Evolutionary conservation across 2,797 vertebrate species (phyloP).

Genomic region (Lagocephalus sceleratus): DNA sequence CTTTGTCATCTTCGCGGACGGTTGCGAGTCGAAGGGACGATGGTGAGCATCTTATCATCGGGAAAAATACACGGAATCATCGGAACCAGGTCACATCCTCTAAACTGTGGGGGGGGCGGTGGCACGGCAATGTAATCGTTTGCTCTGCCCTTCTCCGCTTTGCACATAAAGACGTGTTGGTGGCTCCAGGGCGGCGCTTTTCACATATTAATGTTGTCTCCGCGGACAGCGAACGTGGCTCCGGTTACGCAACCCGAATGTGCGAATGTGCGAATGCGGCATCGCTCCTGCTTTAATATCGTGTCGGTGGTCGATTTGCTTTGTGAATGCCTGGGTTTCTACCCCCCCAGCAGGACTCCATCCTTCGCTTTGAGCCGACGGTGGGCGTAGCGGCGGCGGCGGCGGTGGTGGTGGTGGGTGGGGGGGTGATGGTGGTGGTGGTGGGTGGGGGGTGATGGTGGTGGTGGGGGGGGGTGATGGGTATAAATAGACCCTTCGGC

Average conservation of each 20-base stretch:
- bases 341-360: conserved; percentile 19
- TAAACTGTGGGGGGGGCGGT: too few species aligned
- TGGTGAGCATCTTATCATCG: conserved; percentile 56
- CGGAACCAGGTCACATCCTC: too few species aligned
- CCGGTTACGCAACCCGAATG: conserved; percentile 9
- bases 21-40: conserved; percentile 44
- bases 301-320: not conserved
- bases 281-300: not conserved
- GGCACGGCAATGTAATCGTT: too few species aligned
- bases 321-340: not conserved
- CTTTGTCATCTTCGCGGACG: conserved; percentile 30
- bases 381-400: conserved; percentile 45
- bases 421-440: conserved; percentile 38
- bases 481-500: conserved; percentile 57
- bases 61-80: too few species aligned
- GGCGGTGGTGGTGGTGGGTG: not conserved
- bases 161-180: not conserved
- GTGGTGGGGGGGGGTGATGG: conserved; percentile 9
- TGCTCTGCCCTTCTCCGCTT: not conserved
- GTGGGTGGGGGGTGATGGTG: conserved; percentile 39
- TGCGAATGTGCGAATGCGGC: not conserved
- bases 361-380: conserved; percentile 22
- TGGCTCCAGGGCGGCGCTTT: too few species aligned
- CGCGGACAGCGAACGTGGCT: not conserved
- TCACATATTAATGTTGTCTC: too few species aligned